phyloP scores from a whole-genome alignment of 2,888 invertebrate genomes.

The Zaprionus lineosus region DNA sequence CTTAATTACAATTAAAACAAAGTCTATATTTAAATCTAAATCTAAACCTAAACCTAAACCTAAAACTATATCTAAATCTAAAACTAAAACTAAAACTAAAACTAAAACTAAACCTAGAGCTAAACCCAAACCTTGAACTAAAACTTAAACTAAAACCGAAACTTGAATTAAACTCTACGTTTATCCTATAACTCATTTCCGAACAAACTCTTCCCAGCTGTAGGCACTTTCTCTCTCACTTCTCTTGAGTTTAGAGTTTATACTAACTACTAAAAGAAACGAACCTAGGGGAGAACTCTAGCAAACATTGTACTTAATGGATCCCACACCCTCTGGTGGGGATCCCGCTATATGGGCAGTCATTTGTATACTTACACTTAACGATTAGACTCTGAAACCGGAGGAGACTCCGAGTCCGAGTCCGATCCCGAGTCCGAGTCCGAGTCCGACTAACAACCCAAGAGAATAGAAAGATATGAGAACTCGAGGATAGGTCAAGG shows the following conservation, averaged over 20 bases:
- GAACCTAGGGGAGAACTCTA: slow-evolving; percentile 17
- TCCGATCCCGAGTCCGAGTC: too few species aligned
- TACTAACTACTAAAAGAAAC: slow-evolving; percentile 20
- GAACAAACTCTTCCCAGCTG: slow-evolving; percentile 45
- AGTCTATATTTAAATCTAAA: slow-evolving; percentile 3
- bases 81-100: slow-evolving; percentile 9
- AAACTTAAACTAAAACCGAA: slow-evolving; percentile 2
- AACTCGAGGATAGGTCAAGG: slow-evolving; percentile 64
- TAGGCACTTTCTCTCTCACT: slow-evolving; percentile 45
- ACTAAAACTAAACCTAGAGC: slow-evolving; percentile 1
- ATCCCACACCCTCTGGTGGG: slow-evolving; percentile 55
- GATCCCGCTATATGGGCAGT: slow-evolving; percentile 82
- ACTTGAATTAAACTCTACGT: slow-evolving; percentile 35
- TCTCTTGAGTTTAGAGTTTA: too few species aligned
- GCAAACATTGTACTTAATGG: slow-evolving; percentile 66
- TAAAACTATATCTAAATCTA: slow-evolving; percentile 9
- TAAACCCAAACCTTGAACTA: slow-evolving; percentile 9
- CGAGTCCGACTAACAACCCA: slow-evolving; percentile 43
- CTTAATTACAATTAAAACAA: slow-evolving; percentile 38
- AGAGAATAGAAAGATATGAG: slow-evolving; percentile 31
- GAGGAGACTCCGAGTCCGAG: slow-evolving; percentile 33
- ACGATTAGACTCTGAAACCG: slow-evolving; percentile 41
- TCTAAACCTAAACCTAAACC: not conserved
- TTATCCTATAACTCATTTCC: slow-evolving; percentile 49
- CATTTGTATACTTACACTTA: slow-evolving; percentile 69